Conservation (phyloP, 2,113 vertebrate species). For the Ictidomys tridecemlineatus region DNA sequence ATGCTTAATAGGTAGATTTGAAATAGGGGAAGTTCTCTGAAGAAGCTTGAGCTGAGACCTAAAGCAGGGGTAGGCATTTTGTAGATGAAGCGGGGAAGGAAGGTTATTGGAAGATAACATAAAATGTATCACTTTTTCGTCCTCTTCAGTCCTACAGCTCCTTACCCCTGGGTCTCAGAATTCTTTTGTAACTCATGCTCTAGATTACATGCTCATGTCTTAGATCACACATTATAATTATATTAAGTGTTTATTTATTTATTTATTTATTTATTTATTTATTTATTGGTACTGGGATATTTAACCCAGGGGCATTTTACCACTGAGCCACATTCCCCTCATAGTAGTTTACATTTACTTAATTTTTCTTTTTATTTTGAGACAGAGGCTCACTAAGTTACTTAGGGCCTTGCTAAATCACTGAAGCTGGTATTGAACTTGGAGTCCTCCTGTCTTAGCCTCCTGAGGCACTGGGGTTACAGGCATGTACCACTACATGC, state of each 20-base stretch:
- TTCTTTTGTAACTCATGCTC: neutral
- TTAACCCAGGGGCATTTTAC: no score
- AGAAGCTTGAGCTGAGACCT: neutral
- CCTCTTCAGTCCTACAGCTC: neutral
- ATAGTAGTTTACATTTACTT: no score
- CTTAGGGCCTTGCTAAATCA: no score
- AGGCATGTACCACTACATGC: no score
- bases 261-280: no score
- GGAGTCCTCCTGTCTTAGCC: no score
- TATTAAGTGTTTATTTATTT: neutral
- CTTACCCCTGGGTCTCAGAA: neutral
- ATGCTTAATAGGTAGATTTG: neutral
- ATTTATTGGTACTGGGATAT: no score
- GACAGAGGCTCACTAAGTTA: no score
- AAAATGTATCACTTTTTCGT: neutral
- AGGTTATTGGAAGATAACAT: neutral
- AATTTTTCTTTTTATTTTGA: no score
- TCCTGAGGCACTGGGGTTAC: no score
- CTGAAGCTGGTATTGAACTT: no score
- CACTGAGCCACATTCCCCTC: no score
- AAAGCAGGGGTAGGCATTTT: neutral
- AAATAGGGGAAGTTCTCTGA: neutral
- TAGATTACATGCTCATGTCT: neutral
- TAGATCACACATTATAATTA: neutral
- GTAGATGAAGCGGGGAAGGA: neutral